These are phyloP conservation scores for Aphrophora alni DNA, from an alignment of 2,888 invertebrate genomes.

Conservation along the genomic window DNA sequence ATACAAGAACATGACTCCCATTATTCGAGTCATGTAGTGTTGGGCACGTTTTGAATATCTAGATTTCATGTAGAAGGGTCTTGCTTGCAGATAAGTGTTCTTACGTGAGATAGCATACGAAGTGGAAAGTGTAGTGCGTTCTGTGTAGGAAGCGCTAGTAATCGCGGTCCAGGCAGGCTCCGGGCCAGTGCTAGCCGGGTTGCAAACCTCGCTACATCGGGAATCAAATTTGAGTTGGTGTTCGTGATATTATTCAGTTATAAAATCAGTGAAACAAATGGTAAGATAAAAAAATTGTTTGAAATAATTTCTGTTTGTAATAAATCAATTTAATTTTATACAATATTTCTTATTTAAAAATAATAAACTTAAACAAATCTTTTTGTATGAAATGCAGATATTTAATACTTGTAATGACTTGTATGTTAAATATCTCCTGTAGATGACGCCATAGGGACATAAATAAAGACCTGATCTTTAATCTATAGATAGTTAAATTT, in stretches of 20 bases:
- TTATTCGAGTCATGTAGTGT: background rate
- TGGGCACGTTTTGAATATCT: background rate
- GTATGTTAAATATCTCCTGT: too few species aligned
- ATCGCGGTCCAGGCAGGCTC: conserved; percentile 25
- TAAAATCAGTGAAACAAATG: background rate
- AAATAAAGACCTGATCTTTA: too few species aligned
- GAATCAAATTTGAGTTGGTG: background rate
- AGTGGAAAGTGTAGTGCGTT: background rate
- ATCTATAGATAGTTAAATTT: too few species aligned
- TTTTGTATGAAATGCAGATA: too few species aligned
- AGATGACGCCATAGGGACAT: too few species aligned
- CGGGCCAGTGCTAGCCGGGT: background rate
- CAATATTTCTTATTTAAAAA: too few species aligned
- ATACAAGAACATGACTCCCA: background rate
- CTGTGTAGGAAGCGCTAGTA: background rate
- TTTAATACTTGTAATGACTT: too few species aligned
- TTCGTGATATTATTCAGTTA: background rate
- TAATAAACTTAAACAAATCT: too few species aligned
- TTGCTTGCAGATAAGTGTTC: background rate
- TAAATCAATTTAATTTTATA: too few species aligned
- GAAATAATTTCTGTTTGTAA: too few species aligned
- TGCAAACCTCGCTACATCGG: background rate
- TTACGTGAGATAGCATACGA: background rate
- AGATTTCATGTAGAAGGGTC: background rate
- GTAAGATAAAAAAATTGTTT: background rate